These are phyloP conservation scores for Dusona sp. DNA, from an alignment of 2,888 invertebrate genomes.

Conservation along the genomic window DNA sequence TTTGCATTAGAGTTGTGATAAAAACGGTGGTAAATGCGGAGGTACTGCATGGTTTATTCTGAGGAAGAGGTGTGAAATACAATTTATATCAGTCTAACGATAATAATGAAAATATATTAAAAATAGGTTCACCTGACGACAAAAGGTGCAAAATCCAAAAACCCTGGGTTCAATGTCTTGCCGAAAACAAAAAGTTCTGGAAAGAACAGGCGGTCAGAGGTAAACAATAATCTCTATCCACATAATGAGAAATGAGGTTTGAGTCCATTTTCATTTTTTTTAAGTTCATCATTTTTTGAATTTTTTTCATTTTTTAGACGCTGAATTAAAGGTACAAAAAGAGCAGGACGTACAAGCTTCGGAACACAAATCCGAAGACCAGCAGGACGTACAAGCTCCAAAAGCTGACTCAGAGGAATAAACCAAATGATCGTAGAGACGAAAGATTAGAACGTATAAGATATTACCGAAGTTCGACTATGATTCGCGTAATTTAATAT, in stretches of 20 bases:
- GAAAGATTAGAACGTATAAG: constrained; percentile 69
- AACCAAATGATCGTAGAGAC: constrained; percentile 63
- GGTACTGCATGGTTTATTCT: too few species aligned
- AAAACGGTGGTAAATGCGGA: too few species aligned
- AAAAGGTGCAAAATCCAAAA: constrained; percentile 89
- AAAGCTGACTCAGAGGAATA: constrained; percentile 74
- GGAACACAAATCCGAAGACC: constrained; percentile 75
- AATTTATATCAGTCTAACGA: background rate
- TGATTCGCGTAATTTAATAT: constrained; percentile 61
- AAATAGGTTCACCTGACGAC: constrained; percentile 67
- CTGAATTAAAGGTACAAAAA: constrained; percentile 86
- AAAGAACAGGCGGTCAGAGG: constrained; percentile 92
- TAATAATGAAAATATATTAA: background rate
- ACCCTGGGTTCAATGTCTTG: constrained; percentile 92
- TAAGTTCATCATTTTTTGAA: background rate
- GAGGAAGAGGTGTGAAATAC: too few species aligned
- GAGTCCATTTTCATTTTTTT: background rate
- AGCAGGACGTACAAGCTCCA: constrained; percentile 65
- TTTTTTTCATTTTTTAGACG: constrained; percentile 84
- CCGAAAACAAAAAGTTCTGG: constrained; percentile 93
- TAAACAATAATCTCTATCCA: constrained; percentile 76
- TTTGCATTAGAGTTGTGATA: too few species aligned
- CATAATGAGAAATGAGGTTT: background rate
- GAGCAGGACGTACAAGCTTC: too few species aligned
- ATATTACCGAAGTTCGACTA: constrained; percentile 69